Conservation (phyloP, 2,888 invertebrate genomes). For the Lasius fuliginosus region DNA sequence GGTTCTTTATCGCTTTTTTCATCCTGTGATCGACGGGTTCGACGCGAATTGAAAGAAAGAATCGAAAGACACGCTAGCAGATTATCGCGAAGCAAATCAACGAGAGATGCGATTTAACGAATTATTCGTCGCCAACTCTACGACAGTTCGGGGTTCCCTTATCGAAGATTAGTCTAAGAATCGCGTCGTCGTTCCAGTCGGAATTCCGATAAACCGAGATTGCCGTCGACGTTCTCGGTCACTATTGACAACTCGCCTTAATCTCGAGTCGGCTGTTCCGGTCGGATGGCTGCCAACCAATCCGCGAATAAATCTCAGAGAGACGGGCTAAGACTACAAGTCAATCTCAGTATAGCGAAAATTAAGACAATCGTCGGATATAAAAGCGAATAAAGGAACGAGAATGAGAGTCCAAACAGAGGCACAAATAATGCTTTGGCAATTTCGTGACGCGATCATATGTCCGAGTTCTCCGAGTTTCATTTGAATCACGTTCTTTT, state of each 20-base stretch:
- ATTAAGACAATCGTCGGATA: constrained; percentile 27
- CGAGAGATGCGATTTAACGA: constrained; percentile 35
- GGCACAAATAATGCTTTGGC: neutral
- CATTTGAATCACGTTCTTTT: neutral
- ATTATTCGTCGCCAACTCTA: constrained; percentile 49
- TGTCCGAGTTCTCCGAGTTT: neutral
- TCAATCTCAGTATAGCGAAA: constrained; percentile 35
- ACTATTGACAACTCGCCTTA: constrained; percentile 77
- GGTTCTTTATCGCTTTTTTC: neutral
- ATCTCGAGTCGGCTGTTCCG: constrained; percentile 73
- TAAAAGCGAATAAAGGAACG: neutral
- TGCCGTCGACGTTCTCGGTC: constrained; percentile 64
- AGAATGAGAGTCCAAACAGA: constrained; percentile 4
- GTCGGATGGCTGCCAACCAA: constrained; percentile 68
- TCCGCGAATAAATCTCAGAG: constrained; percentile 38
- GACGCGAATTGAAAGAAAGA: constrained; percentile 31
- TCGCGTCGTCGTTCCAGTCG: constrained; percentile 56
- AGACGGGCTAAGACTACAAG: constrained; percentile 38
- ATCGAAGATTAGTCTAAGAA: constrained; percentile 72
- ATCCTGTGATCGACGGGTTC: neutral
- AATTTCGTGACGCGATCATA: neutral
- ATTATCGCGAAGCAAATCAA: constrained; percentile 69
- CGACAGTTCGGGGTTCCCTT: constrained; percentile 53
- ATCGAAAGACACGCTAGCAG: neutral
- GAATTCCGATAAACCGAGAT: constrained; percentile 78